Percentiles rank a stretch among this genome's conserved stretches.
phyloP scores from a whole-genome alignment of 2,888 invertebrate genomes.

The Ochropleura plecta region DNA sequence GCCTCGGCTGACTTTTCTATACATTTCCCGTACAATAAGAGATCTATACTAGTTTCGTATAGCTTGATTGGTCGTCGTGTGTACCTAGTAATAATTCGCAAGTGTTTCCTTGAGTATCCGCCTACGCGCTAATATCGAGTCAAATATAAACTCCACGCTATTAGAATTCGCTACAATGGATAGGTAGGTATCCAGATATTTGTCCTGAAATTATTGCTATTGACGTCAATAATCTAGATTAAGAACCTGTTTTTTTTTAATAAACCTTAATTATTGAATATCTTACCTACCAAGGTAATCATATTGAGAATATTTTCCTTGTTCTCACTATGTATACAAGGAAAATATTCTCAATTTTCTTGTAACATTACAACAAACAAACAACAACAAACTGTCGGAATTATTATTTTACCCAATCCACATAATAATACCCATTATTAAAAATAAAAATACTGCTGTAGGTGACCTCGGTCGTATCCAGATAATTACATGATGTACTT shows the following conservation, averaged over 20 bases:
- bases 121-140: not conserved
- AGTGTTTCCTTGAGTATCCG: not conserved
- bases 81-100: not conserved
- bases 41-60: too few relatives aligned
- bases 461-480: conserved; percentile 10
- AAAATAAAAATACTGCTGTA: not conserved
- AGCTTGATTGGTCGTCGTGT: too few relatives aligned
- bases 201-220: not conserved
- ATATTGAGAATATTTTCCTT: not conserved
- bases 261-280: not conserved
- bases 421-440: not conserved
- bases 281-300: too few relatives aligned
- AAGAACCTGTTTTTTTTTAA: not conserved
- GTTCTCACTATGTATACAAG: not conserved
- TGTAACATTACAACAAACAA: too few relatives aligned
- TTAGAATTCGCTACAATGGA: conserved; percentile 12
- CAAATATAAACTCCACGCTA: conserved; percentile 20
- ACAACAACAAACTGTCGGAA: too few relatives aligned
- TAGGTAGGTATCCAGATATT: conserved; percentile 1
- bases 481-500: not conserved
- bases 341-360: not conserved
- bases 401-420: not conserved
- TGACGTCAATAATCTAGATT: conserved; percentile 19
- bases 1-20: too few relatives aligned
- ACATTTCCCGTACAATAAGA: too few relatives aligned